These are phyloP conservation scores for Ciconia maguari DNA, from an alignment of 2,113 vertebrate genomes.

Conservation along the genomic window DNA sequence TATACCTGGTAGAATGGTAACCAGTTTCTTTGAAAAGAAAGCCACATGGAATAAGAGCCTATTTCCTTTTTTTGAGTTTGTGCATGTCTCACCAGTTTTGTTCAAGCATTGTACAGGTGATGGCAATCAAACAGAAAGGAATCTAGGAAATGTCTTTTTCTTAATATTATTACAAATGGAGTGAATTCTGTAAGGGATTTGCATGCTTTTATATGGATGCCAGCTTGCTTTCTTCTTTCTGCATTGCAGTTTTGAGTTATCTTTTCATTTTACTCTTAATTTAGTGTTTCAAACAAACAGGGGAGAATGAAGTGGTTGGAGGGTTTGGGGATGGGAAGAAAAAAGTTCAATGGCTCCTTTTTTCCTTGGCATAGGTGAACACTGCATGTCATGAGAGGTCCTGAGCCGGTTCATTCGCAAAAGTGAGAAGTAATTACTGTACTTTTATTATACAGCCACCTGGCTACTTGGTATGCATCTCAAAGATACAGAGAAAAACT, in stretches of 20 bases:
- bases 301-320: not conserved
- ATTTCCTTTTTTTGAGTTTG: not conserved
- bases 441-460: not conserved
- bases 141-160: conserved; percentile 10
- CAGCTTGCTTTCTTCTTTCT: conserved; percentile 1
- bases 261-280: not conserved
- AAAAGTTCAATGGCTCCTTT: not conserved
- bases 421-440: not conserved
- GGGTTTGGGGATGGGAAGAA: not conserved
- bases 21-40: not conserved
- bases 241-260: not conserved
- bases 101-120: not conserved
- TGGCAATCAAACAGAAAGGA: not conserved
- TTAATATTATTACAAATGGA: conserved; percentile 20
- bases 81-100: not conserved
- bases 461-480: not conserved
- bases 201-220: not conserved
- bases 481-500: not conserved
- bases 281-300: not conserved
- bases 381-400: not conserved
- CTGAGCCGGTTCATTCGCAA: not conserved
- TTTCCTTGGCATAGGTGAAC: not conserved
- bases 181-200: conserved; percentile 13
- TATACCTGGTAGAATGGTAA: not conserved
- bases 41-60: not conserved